A percentile compares a stretch with the other conserved stretches of the same genome.
Evolutionary conservation across 1,140 invertebrate genomes (phyloP).

Genomic region (Zeugodacus cucurbitae): DNA sequence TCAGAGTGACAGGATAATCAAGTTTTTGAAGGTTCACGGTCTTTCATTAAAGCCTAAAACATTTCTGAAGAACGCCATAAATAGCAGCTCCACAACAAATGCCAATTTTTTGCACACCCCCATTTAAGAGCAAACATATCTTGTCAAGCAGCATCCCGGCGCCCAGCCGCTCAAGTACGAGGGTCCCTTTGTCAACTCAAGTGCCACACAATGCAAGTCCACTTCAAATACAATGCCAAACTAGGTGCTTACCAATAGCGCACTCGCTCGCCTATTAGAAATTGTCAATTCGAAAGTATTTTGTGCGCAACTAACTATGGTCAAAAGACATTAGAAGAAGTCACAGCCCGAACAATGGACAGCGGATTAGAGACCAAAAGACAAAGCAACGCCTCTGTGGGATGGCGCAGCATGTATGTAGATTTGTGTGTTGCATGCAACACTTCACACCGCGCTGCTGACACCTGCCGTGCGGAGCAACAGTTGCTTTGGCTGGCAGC

Average conservation of each 20-base stretch:
- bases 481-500: not conserved
- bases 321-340: not conserved
- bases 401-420: not conserved
- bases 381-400: conserved; percentile 11
- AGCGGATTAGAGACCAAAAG: not conserved
- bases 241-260: not conserved
- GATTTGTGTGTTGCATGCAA: not conserved
- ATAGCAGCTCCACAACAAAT: no score
- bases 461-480: conserved; percentile 3
- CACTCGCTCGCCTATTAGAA: not conserved
- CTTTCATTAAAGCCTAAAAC: no score
- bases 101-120: not conserved
- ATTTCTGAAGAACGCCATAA: no score
- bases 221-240: not conserved
- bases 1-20: no score
- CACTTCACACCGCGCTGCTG: not conserved
- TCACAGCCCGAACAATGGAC: not conserved
- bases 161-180: not conserved
- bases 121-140: not conserved
- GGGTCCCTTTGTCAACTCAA: not conserved
- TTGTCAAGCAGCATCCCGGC: not conserved
- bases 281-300: not conserved
- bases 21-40: no score
- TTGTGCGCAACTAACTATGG: not conserved
- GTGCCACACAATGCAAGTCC: not conserved